Evolutionary conservation across 2,797 vertebrate genomes (phyloP).

Genomic region (Phataginus tricuspis): DNA sequence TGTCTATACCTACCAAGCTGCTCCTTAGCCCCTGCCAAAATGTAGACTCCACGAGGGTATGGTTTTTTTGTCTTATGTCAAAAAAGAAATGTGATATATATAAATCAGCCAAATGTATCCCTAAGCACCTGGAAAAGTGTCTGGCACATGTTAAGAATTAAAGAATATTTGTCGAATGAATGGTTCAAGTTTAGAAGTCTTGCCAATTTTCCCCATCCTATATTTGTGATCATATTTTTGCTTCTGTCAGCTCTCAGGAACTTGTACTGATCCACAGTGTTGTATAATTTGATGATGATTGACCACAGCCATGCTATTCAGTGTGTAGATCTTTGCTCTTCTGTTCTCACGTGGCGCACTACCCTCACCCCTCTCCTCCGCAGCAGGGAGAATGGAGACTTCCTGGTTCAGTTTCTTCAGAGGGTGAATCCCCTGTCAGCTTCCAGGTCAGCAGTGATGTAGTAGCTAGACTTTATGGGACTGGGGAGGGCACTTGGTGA

Average conservation of each 20-base stretch:
- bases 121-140: neutral
- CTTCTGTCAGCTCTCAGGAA: neutral
- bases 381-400: neutral
- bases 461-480: neutral
- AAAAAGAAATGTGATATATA: neutral
- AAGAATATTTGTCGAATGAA: neutral
- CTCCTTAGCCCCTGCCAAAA: neutral
- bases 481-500: neutral
- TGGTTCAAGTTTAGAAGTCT: neutral
- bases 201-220: neutral
- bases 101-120: neutral
- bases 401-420: neutral
- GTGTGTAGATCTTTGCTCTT: neutral
- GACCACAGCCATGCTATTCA: neutral
- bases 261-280: neutral
- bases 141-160: neutral
- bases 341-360: neutral
- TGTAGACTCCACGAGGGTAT: neutral
- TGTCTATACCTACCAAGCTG: neutral
- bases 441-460: neutral
- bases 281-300: neutral
- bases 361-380: neutral
- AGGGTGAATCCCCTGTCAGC: neutral
- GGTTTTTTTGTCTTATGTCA: neutral
- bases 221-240: neutral